Percentiles rank a stretch among this genome's conserved stretches.
phyloP scores from a whole-genome alignment of 2,113 vertebrate species.

The Mystacornis crossleyi region DNA sequence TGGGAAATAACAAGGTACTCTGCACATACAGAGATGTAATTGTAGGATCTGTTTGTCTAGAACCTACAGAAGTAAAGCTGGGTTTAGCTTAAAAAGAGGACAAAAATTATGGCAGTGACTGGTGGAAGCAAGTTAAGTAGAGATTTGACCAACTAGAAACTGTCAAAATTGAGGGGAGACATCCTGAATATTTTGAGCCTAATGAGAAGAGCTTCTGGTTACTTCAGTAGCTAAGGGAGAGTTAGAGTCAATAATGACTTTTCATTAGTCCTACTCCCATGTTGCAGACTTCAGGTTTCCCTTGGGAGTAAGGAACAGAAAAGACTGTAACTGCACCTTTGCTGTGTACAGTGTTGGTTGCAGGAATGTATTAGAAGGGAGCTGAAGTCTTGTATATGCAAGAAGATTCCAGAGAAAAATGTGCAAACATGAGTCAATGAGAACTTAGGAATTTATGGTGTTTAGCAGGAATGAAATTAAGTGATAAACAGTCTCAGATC shows the following conservation, averaged over 20 bases:
- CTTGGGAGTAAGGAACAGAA: neutral
- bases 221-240: neutral
- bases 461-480: neutral
- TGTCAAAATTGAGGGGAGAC: neutral
- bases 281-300: neutral
- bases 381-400: neutral
- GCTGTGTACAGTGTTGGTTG: neutral
- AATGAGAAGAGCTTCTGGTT: neutral
- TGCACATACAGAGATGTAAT: neutral
- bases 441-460: neutral
- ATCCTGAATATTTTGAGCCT: neutral
- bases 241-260: neutral
- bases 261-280: neutral
- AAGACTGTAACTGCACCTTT: neutral
- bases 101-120: neutral
- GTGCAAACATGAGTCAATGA: neutral
- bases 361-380: neutral
- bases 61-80: neutral
- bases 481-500: neutral
- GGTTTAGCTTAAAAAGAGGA: neutral
- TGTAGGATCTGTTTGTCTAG: neutral
- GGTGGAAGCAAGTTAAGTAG: neutral
- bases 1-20: neutral
- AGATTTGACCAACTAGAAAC: neutral
- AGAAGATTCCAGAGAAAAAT: neutral